Conservation (phyloP, 2,113 vertebrate genomes). For the Motacilla tschutschensis region DNA sequence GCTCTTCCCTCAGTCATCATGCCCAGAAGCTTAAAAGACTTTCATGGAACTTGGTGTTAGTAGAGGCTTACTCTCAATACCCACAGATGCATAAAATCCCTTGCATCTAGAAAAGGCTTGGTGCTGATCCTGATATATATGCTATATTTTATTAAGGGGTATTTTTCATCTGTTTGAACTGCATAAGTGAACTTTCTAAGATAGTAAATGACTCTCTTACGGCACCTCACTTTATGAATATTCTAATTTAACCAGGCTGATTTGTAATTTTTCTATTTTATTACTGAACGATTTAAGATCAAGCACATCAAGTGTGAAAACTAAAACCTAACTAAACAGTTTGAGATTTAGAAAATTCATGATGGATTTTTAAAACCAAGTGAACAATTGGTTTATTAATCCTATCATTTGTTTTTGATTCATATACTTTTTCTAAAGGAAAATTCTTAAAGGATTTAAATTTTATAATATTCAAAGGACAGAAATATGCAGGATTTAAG, state of each 20-base stretch:
- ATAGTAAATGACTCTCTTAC: conserved; percentile 38
- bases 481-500: conserved; percentile 49
- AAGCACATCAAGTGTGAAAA: conserved; percentile 59
- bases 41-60: background rate
- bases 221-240: conserved; percentile 58
- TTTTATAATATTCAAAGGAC: conserved; percentile 47
- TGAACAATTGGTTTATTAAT: conserved; percentile 59
- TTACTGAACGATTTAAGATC: conserved; percentile 58
- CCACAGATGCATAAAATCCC: background rate
- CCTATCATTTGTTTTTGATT: conserved; percentile 47
- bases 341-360: conserved; percentile 63
- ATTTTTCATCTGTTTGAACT: conserved; percentile 49
- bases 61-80: background rate
- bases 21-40: background rate
- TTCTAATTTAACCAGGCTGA: conserved; percentile 60
- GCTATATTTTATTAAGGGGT: conserved; percentile 8
- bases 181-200: conserved; percentile 33
- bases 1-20: rapidly evolving
- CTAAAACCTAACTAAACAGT: conserved; percentile 61
- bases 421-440: conserved; percentile 17
- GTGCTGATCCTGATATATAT: background rate
- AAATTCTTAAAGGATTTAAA: conserved; percentile 61
- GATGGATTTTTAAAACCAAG: conserved; percentile 59
- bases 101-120: background rate
- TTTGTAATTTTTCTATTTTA: conserved; percentile 59